Percentiles rank a stretch among this genome's conserved stretches.
phyloP scores from a whole-genome alignment of 2,113 vertebrate species.

The Caracal caracal region DNA sequence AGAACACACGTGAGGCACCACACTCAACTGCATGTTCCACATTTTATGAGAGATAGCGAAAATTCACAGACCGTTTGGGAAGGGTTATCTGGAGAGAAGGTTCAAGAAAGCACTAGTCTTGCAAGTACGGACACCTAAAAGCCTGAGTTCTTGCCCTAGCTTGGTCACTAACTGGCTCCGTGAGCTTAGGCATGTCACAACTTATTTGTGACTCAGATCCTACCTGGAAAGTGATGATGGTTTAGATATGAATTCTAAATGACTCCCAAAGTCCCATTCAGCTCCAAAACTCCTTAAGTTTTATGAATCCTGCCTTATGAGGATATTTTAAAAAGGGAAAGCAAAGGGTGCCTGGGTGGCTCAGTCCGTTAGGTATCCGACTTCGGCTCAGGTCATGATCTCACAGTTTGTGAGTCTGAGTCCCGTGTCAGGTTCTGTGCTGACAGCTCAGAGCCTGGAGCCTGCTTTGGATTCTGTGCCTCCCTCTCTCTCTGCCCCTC shows the following conservation, averaged over 20 bases:
- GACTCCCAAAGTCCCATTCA: background rate
- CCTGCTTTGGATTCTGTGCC: too few species aligned
- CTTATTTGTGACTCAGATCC: conserved; percentile 57
- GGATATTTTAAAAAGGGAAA: background rate
- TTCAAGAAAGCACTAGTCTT: background rate
- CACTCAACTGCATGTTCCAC: background rate
- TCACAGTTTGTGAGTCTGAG: too few species aligned
- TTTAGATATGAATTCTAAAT: background rate
- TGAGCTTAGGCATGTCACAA: conserved; percentile 60
- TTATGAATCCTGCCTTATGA: background rate
- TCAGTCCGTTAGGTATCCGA: too few species aligned
- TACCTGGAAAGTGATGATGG: conserved; percentile 15
- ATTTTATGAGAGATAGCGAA: background rate
- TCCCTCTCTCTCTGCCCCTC: too few species aligned
- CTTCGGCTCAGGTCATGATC: too few species aligned
- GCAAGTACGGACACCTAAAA: conserved; percentile 44
- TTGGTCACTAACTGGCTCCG: conserved; percentile 1
- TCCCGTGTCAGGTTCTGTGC: too few species aligned
- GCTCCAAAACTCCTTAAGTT: background rate
- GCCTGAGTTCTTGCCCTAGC: conserved; percentile 26
- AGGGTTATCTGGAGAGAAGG: background rate
- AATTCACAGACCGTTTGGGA: background rate
- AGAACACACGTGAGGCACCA: background rate
- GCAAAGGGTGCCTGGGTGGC: too few species aligned
- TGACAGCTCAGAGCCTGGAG: too few species aligned